Evolutionary conservation across 2,113 vertebrate genomes (phyloP).

Genomic region (Nettapus auritus): DNA sequence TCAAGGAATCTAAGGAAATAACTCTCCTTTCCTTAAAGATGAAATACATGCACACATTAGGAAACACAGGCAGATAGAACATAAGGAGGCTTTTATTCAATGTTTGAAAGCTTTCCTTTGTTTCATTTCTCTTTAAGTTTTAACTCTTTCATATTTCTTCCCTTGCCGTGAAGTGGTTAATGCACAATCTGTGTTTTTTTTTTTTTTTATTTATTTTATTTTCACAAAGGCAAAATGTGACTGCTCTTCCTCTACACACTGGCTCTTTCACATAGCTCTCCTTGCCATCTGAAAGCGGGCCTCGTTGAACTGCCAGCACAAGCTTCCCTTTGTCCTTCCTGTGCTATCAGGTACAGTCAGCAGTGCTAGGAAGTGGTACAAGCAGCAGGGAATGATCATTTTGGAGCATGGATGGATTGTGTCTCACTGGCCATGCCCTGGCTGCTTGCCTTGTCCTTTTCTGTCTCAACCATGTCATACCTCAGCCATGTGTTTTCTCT

Average conservation of each 20-base stretch:
- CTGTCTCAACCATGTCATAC: not conserved
- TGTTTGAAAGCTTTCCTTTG: constrained; percentile 4
- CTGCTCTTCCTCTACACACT: not conserved
- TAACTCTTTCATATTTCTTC: not conserved
- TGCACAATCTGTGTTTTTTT: not conserved
- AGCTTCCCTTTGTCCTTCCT: constrained; percentile 19
- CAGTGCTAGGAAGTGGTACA: not conserved
- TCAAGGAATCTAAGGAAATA: not conserved
- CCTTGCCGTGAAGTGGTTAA: not conserved
- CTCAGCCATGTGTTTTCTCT: not conserved
- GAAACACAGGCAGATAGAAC: not conserved
- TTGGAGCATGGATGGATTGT: not conserved
- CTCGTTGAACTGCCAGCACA: not conserved
- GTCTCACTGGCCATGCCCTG: not conserved
- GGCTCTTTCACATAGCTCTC: not conserved
- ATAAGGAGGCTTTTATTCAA: not conserved
- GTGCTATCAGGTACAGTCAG: not conserved
- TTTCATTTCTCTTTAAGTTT: not conserved
- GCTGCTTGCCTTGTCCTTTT: not conserved
- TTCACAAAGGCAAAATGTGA: not conserved
- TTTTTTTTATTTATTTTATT: too few relatives aligned
- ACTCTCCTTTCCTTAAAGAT: not conserved
- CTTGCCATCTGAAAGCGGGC: not conserved
- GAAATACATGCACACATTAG: not conserved
- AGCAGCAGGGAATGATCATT: not conserved